Conservation (phyloP, 2,888 invertebrate genomes). For the Petrolisthes manimaculis region DNA sequence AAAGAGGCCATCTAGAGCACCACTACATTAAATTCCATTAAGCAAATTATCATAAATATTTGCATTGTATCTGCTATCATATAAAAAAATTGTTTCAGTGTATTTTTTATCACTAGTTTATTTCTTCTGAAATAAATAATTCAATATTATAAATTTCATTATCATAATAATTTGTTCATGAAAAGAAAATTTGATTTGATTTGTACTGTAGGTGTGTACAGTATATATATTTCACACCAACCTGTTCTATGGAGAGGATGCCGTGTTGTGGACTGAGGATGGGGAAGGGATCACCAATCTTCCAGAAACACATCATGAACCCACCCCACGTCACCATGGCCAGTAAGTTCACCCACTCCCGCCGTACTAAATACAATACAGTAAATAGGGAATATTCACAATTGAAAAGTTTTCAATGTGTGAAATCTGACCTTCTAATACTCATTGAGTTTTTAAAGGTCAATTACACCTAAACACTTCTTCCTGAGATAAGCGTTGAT, state of each 20-base stretch:
- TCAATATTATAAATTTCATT: too few species aligned
- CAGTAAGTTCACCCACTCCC: conserved; percentile 82
- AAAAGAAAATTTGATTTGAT: too few species aligned
- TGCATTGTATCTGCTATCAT: background rate
- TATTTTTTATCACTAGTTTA: too few species aligned
- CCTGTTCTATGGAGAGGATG: conserved; percentile 87
- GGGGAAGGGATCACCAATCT: conserved; percentile 98
- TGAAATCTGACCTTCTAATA: background rate
- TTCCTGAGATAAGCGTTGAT: too few species aligned
- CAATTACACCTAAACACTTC: too few species aligned
- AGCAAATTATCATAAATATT: background rate
- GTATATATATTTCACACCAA: background rate
- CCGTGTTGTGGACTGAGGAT: conserved; percentile 96
- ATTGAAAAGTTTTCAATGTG: background rate
- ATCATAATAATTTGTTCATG: too few species aligned
- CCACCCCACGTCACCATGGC: conserved; percentile 88
- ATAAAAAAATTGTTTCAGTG: background rate
- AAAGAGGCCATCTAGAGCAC: background rate
- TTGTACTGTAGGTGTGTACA: too few species aligned
- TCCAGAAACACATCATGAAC: conserved; percentile 97
- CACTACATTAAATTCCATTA: background rate
- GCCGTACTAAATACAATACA: conserved; percentile 75
- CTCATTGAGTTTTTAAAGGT: too few species aligned
- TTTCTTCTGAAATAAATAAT: too few species aligned
- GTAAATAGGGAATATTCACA: background rate